A percentile compares a stretch with the other conserved stretches of the same genome.
phyloP scores from a whole-genome alignment of 2,113 vertebrate genomes.

The Sylvietta virens region DNA sequence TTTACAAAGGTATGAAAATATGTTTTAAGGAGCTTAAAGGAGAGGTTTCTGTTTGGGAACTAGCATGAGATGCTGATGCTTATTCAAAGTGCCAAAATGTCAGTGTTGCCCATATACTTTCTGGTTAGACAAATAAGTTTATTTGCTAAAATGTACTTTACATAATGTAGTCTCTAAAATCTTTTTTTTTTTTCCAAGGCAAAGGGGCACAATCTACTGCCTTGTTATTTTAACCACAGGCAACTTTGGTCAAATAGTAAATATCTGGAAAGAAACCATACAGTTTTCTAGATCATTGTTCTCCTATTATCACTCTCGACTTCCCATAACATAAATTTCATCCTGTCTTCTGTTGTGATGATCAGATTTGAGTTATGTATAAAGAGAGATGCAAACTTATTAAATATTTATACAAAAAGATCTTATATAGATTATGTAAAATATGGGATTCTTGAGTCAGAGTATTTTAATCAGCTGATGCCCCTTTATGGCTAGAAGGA shows the following conservation, averaged over 20 bases:
- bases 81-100: background rate
- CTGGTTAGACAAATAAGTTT: background rate
- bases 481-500: background rate
- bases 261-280: background rate
- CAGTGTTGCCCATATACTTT: background rate
- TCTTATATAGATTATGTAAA: background rate
- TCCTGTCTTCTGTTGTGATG: background rate
- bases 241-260: background rate
- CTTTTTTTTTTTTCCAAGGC: background rate
- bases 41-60: background rate
- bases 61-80: background rate
- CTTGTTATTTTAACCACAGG: background rate
- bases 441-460: background rate
- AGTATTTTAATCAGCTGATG: background rate
- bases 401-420: background rate
- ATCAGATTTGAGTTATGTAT: background rate
- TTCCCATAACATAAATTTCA: background rate
- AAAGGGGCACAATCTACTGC: background rate
- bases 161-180: background rate
- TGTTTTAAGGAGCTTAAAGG: background rate
- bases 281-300: background rate
- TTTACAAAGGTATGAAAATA: background rate
- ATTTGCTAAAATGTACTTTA: background rate
- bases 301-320: background rate
- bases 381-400: background rate